phyloP scores from a whole-genome alignment of 2,113 vertebrate genomes.

The Peucedramus taeniatus region DNA sequence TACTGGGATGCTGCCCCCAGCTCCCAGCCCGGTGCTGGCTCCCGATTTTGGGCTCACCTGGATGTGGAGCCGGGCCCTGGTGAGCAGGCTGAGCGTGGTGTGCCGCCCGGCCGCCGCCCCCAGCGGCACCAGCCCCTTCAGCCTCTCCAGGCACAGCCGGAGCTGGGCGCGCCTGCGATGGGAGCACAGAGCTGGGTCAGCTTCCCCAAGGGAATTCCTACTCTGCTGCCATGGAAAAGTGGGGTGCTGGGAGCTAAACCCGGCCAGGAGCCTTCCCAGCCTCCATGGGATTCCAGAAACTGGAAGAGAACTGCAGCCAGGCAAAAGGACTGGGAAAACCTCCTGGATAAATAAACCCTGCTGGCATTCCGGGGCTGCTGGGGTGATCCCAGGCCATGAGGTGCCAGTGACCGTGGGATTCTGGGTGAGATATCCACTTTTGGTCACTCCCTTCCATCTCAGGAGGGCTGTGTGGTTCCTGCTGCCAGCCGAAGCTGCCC shows the following conservation, averaged over 20 bases:
- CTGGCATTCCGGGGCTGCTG: fast-evolving
- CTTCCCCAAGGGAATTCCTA: fast-evolving
- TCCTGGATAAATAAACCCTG: neutral
- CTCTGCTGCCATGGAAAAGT: fast-evolving
- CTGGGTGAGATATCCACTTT: neutral
- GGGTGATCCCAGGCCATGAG: neutral
- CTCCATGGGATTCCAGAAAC: fast-evolving
- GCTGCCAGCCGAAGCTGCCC: neutral
- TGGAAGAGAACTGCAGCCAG: neutral
- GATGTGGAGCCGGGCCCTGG: conserved; percentile 90
- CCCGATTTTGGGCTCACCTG: conserved; percentile 70
- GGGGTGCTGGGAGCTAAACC: neutral
- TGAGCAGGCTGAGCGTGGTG: conserved; percentile 92
- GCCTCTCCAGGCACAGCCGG: conserved; percentile 89
- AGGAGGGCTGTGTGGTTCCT: neutral
- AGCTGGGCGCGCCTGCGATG: conserved; percentile 85
- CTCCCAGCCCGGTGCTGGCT: fast-evolving
- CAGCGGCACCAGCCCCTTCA: conserved; percentile 90
- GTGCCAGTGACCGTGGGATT: fast-evolving
- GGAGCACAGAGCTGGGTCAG: neutral
- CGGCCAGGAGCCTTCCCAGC: neutral
- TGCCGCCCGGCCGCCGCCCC: conserved; percentile 86
- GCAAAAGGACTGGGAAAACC: neutral
- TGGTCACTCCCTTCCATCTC: neutral
- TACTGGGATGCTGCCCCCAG: neutral